Evolutionary conservation across 2,797 vertebrate genomes (phyloP).

Genomic region (Orestias chungarensis): DNA sequence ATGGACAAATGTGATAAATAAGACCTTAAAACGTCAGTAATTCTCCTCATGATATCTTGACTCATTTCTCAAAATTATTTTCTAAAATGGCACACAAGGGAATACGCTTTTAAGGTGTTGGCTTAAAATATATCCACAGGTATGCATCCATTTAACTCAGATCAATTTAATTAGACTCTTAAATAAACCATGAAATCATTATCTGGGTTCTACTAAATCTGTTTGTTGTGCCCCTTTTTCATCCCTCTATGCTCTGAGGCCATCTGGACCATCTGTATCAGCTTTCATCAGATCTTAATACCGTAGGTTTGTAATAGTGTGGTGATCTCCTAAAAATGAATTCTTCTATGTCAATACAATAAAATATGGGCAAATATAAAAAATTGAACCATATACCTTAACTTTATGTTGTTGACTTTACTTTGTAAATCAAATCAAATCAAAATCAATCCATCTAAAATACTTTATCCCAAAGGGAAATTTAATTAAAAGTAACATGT

Average conservation of each 20-base stretch:
- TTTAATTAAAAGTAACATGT: too few relatives aligned
- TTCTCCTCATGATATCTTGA: too few relatives aligned
- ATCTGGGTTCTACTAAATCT: too few relatives aligned
- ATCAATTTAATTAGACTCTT: background rate
- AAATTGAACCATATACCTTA: background rate
- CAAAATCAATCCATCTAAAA: too few relatives aligned
- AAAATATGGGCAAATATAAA: background rate
- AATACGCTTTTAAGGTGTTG: background rate
- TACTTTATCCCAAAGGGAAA: too few relatives aligned
- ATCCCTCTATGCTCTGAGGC: too few relatives aligned
- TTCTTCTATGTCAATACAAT: background rate
- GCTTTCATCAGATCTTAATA: background rate
- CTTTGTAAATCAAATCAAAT: too few relatives aligned
- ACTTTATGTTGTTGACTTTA: background rate
- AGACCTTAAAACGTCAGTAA: background rate
- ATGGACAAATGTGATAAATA: background rate
- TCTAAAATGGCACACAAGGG: too few relatives aligned
- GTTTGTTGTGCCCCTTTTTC: too few relatives aligned
- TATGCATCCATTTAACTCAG: background rate
- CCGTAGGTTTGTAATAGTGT: background rate
- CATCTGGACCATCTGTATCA: background rate
- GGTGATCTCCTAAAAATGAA: background rate
- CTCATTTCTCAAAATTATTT: too few relatives aligned
- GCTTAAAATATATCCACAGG: background rate
- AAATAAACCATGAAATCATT: background rate